Evolutionary conservation across 2,113 vertebrate species (phyloP), one percentile per base, ranked within the genome.

Genomic region (Ivindomyrus marchei): DNA sequence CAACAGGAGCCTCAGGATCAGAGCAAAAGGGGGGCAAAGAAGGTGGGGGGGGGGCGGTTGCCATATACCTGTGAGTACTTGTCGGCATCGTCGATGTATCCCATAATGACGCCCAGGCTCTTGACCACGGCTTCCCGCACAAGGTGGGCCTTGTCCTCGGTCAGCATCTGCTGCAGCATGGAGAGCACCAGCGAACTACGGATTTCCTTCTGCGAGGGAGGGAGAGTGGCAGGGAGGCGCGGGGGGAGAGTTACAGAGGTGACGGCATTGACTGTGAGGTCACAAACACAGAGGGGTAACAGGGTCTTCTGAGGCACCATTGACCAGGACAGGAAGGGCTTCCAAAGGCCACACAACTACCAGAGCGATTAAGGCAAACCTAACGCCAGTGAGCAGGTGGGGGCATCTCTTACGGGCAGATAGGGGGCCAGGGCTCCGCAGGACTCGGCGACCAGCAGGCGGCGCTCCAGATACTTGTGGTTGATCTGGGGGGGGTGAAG

Each of bases 121-220:
- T 97, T 99, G 93, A 99, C 98, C 70, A 99, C 98, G 86, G 98
- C 98, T 96, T 99, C 98, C 94, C 98, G 96, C 92, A 99, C 98
- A 96, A 99, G 95, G 95, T 99, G 98, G 1, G 98, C 97, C 93
- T 99, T 99, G 94, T 99, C 98, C 95, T 99, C 98, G 92, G 97
- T 95, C 83, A 99, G 94, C 98, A 99, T 99, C 94, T 99, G 98
- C 93, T 99, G 98, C 92, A 99, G 94, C 98, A 99, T 99, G 92
- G 98, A 98, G 92, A 99, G 95, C 88, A 99, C 98, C 93, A 99
- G 95, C 0, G 98, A 99, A 94, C 98, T 99, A 90, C 98, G 97
- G 70, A 99, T 99, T 95, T 99, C 98, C 92, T 98, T 99, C 98
- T 99, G 94, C 91, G 95, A 94, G 85, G 21, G 93, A 1, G 90